phyloP scores from a whole-genome alignment of 2,113 vertebrate genomes.

The Macquaria australasica region DNA sequence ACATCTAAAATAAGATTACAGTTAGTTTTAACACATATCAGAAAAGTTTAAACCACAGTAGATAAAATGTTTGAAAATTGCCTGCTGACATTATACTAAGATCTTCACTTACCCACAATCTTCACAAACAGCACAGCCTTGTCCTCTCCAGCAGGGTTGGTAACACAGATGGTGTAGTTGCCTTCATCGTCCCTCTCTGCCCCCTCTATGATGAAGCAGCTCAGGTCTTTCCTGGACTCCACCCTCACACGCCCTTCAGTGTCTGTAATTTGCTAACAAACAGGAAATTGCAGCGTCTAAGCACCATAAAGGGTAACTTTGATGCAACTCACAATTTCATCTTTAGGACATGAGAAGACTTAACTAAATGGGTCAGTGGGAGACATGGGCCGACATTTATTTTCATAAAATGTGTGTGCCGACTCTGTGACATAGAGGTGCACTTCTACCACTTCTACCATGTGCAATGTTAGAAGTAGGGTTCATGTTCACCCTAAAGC shows the following conservation, averaged over 20 bases:
- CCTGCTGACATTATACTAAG: not conserved
- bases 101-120: slow-evolving; percentile 87
- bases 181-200: slow-evolving; percentile 88
- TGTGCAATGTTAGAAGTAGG: not conserved
- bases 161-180: slow-evolving; percentile 88
- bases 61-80: too few relatives aligned
- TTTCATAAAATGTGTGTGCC: not conserved
- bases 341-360: not conserved
- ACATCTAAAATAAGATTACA: slow-evolving; percentile 83
- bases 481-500: not conserved
- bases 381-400: not conserved
- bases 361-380: not conserved
- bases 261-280: slow-evolving; percentile 77
- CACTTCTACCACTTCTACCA: not conserved
- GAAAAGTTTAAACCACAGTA: not conserved
- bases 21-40: slow-evolving; percentile 5
- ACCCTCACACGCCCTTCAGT: slow-evolving; percentile 84
- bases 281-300: not conserved
- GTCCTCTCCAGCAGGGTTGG: slow-evolving; percentile 90
- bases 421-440: not conserved
- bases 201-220: slow-evolving; percentile 91
- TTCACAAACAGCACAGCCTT: slow-evolving; percentile 87
- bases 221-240: slow-evolving; percentile 84
- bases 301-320: not conserved
- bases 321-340: not conserved